Evolutionary conservation across 2,113 vertebrate genomes (phyloP), one percentile per base, ranked within the genome.

Genomic region (Chlorodrepanis virens): DNA sequence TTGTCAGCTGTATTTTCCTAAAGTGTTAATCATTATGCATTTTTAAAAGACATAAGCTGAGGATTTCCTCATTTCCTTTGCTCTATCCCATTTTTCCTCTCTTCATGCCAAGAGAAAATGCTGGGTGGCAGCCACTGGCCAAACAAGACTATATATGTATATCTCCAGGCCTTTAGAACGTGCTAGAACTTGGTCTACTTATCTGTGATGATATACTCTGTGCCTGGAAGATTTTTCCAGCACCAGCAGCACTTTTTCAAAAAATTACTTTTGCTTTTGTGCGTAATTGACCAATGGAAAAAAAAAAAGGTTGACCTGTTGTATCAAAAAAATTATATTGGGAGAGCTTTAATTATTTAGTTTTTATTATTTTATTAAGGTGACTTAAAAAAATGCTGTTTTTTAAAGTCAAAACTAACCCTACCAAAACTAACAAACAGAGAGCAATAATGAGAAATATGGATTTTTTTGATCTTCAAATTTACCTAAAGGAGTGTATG

Each of bases 171-270:
- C 37, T 28, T 52, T 33, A 52, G 53, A 52, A 15, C 6, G 15
- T 12, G 8, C 14, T 50, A 9, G 5, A 11, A 8, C 31, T 31
- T 52, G 31, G 9, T 42, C 11, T 31, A 6, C 3, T 44, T 35
- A 25, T 35, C 13, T 59, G 1, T 52, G 37, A 22, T 68, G 27
- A 3, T 52, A 22, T 8, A 37, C 5, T 42, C 31, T 33, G 7
- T 68, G 14, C 13, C 53, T 60, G 25, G 16, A 1, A 85, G 35
- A 67, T 31, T 50, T 14, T 68, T 50, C 37, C 27, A 52, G 21
- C 3, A 44, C 11, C 5, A 60, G 7, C 3, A 35, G 3, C 4
- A 65, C 5, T 37, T 59, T 60, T 33, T 10, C 0, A 35, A 35
- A 25, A 31, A 50, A 18, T 6, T 44, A 0, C 18, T 59, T 52